A percentile compares a stretch with the other conserved stretches of the same genome.
Conservation (phyloP, 1,140 invertebrate genomes). For the Ceratoteleas bidentatus region DNA sequence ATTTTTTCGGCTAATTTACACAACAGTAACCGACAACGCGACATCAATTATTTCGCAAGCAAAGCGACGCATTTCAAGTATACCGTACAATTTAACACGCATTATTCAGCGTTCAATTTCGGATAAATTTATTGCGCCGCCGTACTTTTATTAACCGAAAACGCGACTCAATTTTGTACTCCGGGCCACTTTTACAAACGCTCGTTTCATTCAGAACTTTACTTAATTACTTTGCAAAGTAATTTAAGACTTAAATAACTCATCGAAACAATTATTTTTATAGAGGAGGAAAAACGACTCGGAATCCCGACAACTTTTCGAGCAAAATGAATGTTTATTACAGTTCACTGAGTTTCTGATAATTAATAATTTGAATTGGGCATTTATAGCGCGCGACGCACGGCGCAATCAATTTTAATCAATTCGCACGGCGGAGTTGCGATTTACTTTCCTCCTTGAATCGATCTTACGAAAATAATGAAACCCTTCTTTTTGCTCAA, state of each 20-base stretch:
- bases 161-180: constrained; percentile 24
- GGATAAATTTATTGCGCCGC: constrained; percentile 32
- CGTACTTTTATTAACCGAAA: constrained; percentile 28
- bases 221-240: constrained; percentile 41
- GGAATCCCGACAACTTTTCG: not conserved
- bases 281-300: not conserved
- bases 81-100: constrained; percentile 1
- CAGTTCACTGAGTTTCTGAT: not conserved
- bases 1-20: not conserved
- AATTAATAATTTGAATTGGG: not conserved
- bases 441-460: not conserved
- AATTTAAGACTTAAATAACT: constrained; percentile 32
- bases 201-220: constrained; percentile 34
- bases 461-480: too few species aligned
- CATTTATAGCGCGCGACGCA: not conserved
- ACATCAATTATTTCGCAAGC: constrained; percentile 12
- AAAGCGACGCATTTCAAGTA: constrained; percentile 11
- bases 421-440: not conserved
- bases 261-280: constrained; percentile 27
- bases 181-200: constrained; percentile 29
- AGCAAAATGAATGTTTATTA: constrained; percentile 19
- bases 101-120: constrained; percentile 22
- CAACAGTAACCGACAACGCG: not conserved
- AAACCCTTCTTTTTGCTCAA: too few species aligned
- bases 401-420: constrained; percentile 12